Percentiles rank a stretch among this genome's conserved stretches.
Evolutionary conservation across 2,113 vertebrate genomes (phyloP).

Genomic region (Camelus dromedarius): DNA sequence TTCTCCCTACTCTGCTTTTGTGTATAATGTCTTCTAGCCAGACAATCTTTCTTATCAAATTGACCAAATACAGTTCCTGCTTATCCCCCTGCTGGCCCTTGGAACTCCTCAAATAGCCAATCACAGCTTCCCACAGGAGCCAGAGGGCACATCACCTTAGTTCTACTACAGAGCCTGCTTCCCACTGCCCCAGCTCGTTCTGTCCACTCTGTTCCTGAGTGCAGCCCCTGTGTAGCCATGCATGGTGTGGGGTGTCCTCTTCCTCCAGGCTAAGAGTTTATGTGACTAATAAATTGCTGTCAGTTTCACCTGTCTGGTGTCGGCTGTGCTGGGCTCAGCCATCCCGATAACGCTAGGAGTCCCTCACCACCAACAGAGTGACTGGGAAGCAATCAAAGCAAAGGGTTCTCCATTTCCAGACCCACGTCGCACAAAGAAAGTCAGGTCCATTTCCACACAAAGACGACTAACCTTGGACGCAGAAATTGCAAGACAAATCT

Average conservation of each 20-base stretch:
- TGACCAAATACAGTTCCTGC: neutral
- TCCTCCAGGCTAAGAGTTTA: neutral
- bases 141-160: neutral
- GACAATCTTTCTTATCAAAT: neutral
- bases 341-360: neutral
- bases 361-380: neutral
- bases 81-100: neutral
- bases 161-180: neutral
- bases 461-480: neutral
- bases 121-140: neutral
- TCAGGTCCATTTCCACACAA: neutral
- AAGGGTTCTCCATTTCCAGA: neutral
- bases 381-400: neutral
- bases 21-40: neutral
- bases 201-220: neutral
- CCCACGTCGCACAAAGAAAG: neutral
- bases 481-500: neutral
- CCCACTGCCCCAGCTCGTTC: neutral
- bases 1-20: neutral
- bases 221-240: too few relatives aligned
- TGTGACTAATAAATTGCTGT: neutral
- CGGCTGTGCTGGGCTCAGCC: neutral
- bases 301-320: neutral
- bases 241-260: neutral
- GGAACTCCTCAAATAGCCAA: neutral